Percentiles rank a stretch among this genome's conserved stretches.
phyloP scores from a whole-genome alignment of 2,888 invertebrate species.

The Scaptomyza caliginosa region DNA sequence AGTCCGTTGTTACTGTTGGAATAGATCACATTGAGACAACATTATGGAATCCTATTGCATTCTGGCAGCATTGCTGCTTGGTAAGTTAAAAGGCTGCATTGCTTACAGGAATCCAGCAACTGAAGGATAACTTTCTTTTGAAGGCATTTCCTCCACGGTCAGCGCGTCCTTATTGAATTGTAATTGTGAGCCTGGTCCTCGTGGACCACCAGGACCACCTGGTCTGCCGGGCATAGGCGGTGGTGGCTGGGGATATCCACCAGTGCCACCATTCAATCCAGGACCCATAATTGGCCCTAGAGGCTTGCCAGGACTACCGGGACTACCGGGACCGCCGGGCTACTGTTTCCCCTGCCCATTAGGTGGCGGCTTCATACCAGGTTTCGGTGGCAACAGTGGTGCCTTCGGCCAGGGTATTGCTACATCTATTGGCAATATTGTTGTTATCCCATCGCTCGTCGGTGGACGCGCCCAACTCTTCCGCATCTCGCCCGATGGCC shows the following conservation, averaged over 20 bases:
- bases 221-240: constrained; percentile 31
- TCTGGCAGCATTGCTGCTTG: constrained; percentile 41
- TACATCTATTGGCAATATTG: constrained; percentile 59
- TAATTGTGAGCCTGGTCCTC: constrained; percentile 64
- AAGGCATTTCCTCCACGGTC: constrained; percentile 40
- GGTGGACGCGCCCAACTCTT: constrained; percentile 52
- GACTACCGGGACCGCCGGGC: constrained; percentile 71
- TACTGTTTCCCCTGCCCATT: constrained; percentile 66
- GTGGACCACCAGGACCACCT: constrained; percentile 52
- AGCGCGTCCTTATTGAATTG: constrained; percentile 64
- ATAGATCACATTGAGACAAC: constrained; percentile 66
- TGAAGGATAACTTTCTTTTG: background rate
- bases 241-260: constrained; percentile 18
- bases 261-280: constrained; percentile 45
- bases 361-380: constrained; percentile 15
- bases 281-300: constrained; percentile 53
- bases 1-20: constrained; percentile 35
- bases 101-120: background rate
- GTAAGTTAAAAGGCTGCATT: constrained; percentile 35
- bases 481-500: constrained; percentile 63
- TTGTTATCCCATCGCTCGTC: constrained; percentile 51
- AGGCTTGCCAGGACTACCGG: constrained; percentile 67
- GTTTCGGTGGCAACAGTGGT: constrained; percentile 6
- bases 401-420: constrained; percentile 19
- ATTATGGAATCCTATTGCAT: constrained; percentile 46